These are phyloP conservation scores for Liopterus haemorrhoidalis DNA, from an alignment of 2,888 invertebrate genomes.

Conservation along the genomic window DNA sequence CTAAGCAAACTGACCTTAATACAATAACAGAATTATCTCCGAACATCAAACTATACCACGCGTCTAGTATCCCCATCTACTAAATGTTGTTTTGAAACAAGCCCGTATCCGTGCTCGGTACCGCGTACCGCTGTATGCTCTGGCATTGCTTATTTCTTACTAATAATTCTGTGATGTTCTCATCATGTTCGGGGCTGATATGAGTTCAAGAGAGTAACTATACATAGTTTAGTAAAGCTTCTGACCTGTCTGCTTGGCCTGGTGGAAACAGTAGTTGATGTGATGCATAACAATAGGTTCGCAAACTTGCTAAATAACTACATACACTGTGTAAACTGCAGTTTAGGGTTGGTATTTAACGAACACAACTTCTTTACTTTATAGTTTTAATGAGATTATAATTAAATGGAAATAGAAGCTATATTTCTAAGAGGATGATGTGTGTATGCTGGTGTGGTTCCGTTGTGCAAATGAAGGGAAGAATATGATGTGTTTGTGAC, in stretches of 20 bases:
- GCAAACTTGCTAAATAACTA: too few relatives aligned
- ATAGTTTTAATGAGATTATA: too few relatives aligned
- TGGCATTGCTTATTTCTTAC: not conserved
- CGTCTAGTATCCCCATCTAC: constrained; percentile 1
- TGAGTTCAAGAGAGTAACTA: not conserved
- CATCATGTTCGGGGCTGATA: not conserved
- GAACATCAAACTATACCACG: not conserved
- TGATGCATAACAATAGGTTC: too few relatives aligned
- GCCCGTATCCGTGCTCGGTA: not conserved
- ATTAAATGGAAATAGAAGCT: too few relatives aligned
- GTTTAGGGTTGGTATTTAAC: too few relatives aligned
- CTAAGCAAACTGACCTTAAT: not conserved
- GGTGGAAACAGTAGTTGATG: constrained; percentile 11
- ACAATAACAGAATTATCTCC: not conserved
- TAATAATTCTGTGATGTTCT: not conserved
- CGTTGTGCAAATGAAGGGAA: too few relatives aligned
- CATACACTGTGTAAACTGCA: too few relatives aligned
- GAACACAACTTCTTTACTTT: too few relatives aligned
- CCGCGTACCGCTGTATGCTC: not conserved
- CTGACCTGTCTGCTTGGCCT: constrained; percentile 23
- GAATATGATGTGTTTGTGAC: too few relatives aligned
- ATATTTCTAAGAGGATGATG: too few relatives aligned
- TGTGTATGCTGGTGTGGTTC: too few relatives aligned
- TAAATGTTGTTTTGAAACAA: not conserved
- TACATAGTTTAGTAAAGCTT: constrained; percentile 17